Base-by-base conservation (phyloP, 2,888 invertebrate species). In the Sycophila texana region DNA sequence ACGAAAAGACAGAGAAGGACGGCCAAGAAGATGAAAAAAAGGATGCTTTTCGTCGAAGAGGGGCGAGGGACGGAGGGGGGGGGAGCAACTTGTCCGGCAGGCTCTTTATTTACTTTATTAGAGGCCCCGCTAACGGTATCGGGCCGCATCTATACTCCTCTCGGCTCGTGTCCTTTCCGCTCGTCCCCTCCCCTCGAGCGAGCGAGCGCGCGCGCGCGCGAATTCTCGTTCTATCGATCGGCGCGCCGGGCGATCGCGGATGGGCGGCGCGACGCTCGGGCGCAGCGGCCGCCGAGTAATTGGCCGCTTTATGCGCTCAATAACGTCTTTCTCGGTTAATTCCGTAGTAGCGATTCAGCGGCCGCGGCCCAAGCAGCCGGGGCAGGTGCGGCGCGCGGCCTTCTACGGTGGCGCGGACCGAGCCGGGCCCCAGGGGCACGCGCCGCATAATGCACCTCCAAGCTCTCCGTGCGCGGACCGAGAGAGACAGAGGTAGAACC, bases 41-140 rank as follows among this genome's bases (percentile, higher is more conserved):
- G 85, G 84, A 39, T 61, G 2, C 14, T 26, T 30, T 61, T 61
- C 61, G 61, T 26, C 39, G 83, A 82, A 86, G 84, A 86, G 84
- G 84, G 84, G 78, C 79, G 16, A 71, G 70, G 53, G 58, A 61
- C 47, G 18, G 47, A 39, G 57, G 10, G 73, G 49, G 83, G 75
- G 70, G 82, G 83, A 79, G 81, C 84, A 83, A 85, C 85, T 87
- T 85, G 86, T 88, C 85, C 83, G 81, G 83, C 85, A 84, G 86
- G 84, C 85, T 87, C 86, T 89, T 89, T 89, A 89, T 90, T 90
- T 89, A 89, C 87, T 89, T 89, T 89, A 89, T 89, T 89, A 88
- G 85, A 89, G 87, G 84, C 85, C 82, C 83, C 80, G 83, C 81
- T 89, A 90, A 89, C 90, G 89, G 89, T 88, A 89, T 88, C 86